Evolutionary conservation across 2,113 vertebrate species (phyloP).

Genomic region (Cairina moschata): DNA sequence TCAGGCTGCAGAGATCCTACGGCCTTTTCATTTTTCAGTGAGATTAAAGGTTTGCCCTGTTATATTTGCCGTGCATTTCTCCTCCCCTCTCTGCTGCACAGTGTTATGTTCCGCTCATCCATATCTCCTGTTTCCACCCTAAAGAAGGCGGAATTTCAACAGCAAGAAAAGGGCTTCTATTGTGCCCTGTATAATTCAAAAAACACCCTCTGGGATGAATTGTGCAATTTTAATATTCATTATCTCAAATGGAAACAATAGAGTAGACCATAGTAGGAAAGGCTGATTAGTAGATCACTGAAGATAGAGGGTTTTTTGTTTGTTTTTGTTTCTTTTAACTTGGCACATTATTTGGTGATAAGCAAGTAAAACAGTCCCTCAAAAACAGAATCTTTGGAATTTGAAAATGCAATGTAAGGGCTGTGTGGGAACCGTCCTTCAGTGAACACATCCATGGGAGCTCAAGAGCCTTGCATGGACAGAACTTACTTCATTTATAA

Average conservation of each 20-base stretch:
- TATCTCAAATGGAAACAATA: conserved; percentile 35
- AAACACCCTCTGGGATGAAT: conserved; percentile 58
- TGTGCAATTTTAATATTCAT: conserved; percentile 59
- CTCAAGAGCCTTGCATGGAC: accelerated
- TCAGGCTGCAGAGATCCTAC: not conserved
- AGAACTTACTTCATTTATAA: not conserved
- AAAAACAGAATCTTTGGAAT: not conserved
- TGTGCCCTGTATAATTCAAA: conserved; percentile 49
- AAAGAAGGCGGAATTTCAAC: conserved; percentile 34
- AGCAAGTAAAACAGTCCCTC: conserved; percentile 7
- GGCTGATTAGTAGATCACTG: conserved; percentile 49
- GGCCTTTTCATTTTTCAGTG: not conserved
- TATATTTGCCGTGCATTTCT: not conserved
- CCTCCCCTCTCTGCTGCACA: not conserved
- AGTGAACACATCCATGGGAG: not conserved
- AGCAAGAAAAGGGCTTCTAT: conserved; percentile 26
- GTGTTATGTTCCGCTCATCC: not conserved
- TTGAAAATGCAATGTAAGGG: not conserved
- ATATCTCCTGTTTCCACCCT: conserved; percentile 36
- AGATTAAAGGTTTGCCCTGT: not conserved
- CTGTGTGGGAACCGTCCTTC: not conserved
- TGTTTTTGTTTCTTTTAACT: not conserved
- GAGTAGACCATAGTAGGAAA: conserved; percentile 10
- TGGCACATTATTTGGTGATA: not conserved
- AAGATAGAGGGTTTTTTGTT: not conserved